phyloP scores from a whole-genome alignment of 2,888 invertebrate species.

The Tetragnatha montana region DNA sequence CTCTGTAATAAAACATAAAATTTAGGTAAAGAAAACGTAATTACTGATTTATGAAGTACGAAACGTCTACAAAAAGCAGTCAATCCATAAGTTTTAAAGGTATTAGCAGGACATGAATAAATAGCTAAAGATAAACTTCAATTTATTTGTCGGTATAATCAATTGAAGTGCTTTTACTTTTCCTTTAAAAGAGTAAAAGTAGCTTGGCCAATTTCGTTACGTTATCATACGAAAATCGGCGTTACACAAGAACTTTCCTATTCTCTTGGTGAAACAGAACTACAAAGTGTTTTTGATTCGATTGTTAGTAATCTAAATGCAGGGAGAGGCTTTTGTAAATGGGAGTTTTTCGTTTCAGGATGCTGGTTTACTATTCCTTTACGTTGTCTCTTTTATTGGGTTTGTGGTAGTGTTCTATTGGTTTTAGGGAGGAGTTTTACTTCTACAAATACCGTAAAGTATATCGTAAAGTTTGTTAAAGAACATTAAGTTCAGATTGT shows the following conservation, averaged over 20 bases:
- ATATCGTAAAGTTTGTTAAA: no score
- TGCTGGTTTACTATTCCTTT: neutral
- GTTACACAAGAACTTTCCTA: neutral
- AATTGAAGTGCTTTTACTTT: neutral
- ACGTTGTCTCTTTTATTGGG: neutral
- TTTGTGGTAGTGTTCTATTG: neutral
- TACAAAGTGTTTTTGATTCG: neutral
- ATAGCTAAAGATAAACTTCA: slow-evolving; percentile 1
- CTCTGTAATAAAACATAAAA: no score
- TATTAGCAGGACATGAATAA: no score
- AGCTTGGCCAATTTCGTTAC: slow-evolving; percentile 4
- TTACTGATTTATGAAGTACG: no score
- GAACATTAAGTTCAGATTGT: no score
- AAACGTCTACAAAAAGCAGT: no score
- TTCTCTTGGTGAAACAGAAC: neutral
- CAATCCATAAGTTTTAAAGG: no score
- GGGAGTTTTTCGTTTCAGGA: neutral
- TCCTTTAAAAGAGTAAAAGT: slow-evolving; percentile 8
- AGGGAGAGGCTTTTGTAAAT: neutral
- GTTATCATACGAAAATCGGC: slow-evolving; percentile 18
- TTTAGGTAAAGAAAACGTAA: no score
- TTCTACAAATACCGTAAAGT: no score
- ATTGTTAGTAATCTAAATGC: neutral
- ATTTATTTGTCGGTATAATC: slow-evolving; percentile 18
- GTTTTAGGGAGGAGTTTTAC: no score